phyloP scores from a whole-genome alignment of 2,888 invertebrate genomes.

The Syrista parreyssii region DNA sequence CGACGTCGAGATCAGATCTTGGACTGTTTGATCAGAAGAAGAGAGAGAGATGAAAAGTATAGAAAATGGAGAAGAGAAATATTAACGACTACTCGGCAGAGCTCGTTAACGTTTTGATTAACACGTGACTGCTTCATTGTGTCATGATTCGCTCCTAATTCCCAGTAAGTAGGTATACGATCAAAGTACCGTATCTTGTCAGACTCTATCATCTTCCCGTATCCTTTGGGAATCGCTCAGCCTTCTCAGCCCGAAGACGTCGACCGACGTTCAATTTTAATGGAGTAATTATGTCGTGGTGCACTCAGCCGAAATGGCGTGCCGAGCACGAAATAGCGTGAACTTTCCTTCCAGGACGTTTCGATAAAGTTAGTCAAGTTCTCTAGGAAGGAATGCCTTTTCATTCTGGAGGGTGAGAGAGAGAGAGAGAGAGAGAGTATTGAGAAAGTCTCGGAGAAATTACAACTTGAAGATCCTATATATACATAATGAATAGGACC shows the following conservation, averaged over 20 bases:
- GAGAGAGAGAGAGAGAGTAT: not conserved
- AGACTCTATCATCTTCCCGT: conserved; percentile 33
- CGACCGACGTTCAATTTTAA: conserved; percentile 46
- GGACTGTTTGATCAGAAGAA: conserved; percentile 5
- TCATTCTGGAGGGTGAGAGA: not conserved
- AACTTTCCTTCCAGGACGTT: not conserved
- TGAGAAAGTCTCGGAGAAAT: not conserved
- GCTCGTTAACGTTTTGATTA: conserved; percentile 56
- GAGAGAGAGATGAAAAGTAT: not conserved
- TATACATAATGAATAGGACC: not conserved
- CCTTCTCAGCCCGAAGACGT: conserved; percentile 22
- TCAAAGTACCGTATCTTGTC: conserved; percentile 37
- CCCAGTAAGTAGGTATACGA: conserved; percentile 31
- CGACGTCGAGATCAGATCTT: conserved; percentile 8
- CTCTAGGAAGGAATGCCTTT: not conserved
- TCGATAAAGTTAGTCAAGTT: not conserved
- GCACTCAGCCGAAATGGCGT: conserved; percentile 15
- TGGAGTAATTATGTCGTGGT: conserved; percentile 43
- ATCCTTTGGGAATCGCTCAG: conserved; percentile 33
- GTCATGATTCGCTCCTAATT: not conserved
- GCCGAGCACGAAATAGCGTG: not conserved
- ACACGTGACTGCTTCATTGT: conserved; percentile 35
- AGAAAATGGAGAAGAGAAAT: conserved; percentile 41
- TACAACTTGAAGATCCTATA: not conserved
- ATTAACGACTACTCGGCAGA: conserved; percentile 50